phyloP scores from a whole-genome alignment of 2,797 vertebrate genomes.

The Heteromormyrus szaboi region DNA sequence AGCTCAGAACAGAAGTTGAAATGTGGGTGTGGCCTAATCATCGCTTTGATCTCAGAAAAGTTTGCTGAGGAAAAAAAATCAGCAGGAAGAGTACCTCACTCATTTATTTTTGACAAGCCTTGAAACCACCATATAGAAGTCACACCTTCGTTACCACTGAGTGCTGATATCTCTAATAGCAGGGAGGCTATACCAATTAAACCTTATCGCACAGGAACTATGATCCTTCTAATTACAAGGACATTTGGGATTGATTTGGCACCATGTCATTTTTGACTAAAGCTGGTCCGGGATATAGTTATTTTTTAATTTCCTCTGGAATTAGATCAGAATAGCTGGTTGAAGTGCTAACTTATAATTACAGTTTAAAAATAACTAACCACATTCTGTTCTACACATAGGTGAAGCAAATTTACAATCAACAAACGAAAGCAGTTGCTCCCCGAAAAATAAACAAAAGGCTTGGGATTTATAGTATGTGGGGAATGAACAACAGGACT shows the following conservation, averaged over 20 bases:
- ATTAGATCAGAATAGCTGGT: not conserved
- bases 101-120: not conserved
- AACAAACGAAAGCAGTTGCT: not conserved
- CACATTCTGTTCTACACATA: not conserved
- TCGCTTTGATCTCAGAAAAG: not conserved
- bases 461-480: not conserved
- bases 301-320: slow-evolving; percentile 1
- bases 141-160: not conserved
- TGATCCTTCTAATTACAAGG: slow-evolving; percentile 9
- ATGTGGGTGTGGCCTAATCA: not conserved
- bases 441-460: not conserved
- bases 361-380: not conserved
- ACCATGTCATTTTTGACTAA: not conserved
- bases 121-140: not conserved
- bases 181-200: not conserved
- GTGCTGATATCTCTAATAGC: not conserved
- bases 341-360: not conserved
- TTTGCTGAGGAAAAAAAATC: not conserved
- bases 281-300: not conserved
- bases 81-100: not conserved
- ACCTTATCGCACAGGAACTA: not conserved
- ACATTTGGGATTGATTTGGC: slow-evolving; percentile 11
- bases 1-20: not conserved
- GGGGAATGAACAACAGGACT: not conserved
- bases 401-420: not conserved